phyloP scores from a whole-genome alignment of 2,888 invertebrate genomes.

The Apomyelois bistriatella region DNA sequence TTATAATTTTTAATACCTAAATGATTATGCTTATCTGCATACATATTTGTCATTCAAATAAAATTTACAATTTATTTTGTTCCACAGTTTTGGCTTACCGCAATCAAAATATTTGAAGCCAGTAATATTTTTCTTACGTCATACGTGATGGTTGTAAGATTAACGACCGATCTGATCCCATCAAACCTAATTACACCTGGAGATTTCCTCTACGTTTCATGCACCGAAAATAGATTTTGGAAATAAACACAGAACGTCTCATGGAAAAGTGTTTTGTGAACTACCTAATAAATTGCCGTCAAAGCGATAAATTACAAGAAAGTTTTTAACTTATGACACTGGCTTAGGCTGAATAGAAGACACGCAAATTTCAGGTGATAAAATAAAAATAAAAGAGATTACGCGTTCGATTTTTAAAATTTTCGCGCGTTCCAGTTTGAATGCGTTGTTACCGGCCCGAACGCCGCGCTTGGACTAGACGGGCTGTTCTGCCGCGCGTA shows the following conservation, averaged over 20 bases:
- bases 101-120: background rate
- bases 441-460: constrained; percentile 30
- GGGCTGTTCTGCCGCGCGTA: constrained; percentile 17
- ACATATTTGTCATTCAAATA: no score
- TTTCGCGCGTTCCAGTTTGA: constrained; percentile 19
- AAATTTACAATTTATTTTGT: background rate
- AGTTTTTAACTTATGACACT: background rate
- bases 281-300: background rate
- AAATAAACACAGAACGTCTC: constrained; percentile 4
- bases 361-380: background rate
- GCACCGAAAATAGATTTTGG: constrained; percentile 10
- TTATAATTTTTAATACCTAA: no score
- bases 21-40: no score
- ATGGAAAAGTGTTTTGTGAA: background rate
- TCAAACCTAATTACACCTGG: constrained; percentile 4
- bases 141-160: constrained; percentile 4
- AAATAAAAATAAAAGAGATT: background rate
- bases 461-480: constrained; percentile 36
- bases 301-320: background rate
- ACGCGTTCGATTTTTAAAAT: constrained; percentile 16
- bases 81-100: background rate
- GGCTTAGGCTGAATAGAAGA: constrained; percentile 3
- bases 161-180: constrained; percentile 9
- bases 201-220: constrained; percentile 15
- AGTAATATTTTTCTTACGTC: constrained; percentile 2